A percentile compares a stretch with the other conserved stretches of the same genome.
These are phyloP conservation scores for Trissolcus basalis DNA, from an alignment of 1,140 invertebrate genomes.

Conservation along the genomic window DNA sequence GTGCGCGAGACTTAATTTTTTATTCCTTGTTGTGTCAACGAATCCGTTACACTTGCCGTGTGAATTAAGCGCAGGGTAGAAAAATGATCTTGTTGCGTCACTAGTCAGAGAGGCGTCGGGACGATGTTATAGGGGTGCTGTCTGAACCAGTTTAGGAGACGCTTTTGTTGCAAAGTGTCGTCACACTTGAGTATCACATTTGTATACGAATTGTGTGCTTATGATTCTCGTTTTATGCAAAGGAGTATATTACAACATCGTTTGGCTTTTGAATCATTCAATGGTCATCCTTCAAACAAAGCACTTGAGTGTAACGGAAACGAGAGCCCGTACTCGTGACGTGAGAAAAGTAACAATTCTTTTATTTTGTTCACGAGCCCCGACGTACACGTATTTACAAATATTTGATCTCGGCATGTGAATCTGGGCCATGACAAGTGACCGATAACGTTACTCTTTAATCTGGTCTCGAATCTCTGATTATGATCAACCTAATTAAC, in stretches of 20 bases:
- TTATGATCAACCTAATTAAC: too few species aligned
- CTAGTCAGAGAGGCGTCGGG: constrained; percentile 12
- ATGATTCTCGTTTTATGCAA: constrained; percentile 56
- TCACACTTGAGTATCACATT: constrained; percentile 69
- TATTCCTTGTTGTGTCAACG: constrained; percentile 52
- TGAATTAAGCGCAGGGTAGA: constrained; percentile 29
- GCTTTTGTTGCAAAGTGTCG: constrained; percentile 69
- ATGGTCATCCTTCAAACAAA: constrained; percentile 41
- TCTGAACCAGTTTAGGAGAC: constrained; percentile 65
- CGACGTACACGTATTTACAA: constrained; percentile 6
- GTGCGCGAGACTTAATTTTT: constrained; percentile 30
- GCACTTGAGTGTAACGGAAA: constrained; percentile 44
- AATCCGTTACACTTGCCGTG: constrained; percentile 72
- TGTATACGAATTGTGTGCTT: constrained; percentile 73
- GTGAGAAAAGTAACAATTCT: constrained; percentile 31
- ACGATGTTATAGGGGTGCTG: constrained; percentile 54
- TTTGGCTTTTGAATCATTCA: constrained; percentile 59
- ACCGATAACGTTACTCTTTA: too few species aligned
- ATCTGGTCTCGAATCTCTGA: too few species aligned
- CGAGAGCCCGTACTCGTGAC: constrained; percentile 11
- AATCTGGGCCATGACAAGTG: constrained; percentile 18
- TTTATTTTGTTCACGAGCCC: background rate
- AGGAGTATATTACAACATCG: constrained; percentile 66
- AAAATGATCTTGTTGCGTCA: constrained; percentile 59
- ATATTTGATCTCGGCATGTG: constrained; percentile 9